Evolutionary conservation across 2,888 invertebrate species (phyloP).

Genomic region (Coronaproctus castanopsis): DNA sequence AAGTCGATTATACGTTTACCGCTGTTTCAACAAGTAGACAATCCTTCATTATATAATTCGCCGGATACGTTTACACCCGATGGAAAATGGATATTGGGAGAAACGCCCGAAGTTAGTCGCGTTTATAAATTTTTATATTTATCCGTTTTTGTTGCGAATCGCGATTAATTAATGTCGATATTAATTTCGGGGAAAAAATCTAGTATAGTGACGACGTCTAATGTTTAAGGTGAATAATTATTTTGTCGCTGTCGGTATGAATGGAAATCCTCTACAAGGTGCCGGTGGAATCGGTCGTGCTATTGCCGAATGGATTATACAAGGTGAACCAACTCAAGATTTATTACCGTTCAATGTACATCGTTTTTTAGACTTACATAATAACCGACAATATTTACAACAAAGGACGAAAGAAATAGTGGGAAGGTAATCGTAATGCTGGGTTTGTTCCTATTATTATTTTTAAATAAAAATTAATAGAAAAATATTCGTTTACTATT

Average conservation of each 20-base stretch:
- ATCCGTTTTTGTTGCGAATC: no score
- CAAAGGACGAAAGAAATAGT: conserved; percentile 43
- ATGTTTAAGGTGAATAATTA: conserved; percentile 37
- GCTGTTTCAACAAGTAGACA: conserved; percentile 30
- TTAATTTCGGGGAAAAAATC: no score
- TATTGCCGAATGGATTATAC: conserved; percentile 45
- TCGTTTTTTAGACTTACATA: conserved; percentile 42
- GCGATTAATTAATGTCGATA: no score
- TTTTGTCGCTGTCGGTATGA: conserved; percentile 52
- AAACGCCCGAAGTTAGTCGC: conserved; percentile 35
- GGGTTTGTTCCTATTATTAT: not conserved
- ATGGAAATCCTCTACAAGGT: conserved; percentile 45
- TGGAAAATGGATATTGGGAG: conserved; percentile 45
- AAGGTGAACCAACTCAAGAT: conserved; percentile 39
- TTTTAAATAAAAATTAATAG: not conserved
- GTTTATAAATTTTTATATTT: not conserved
- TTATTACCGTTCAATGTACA: conserved; percentile 42
- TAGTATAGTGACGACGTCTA: no score
- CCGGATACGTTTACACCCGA: conserved; percentile 52
- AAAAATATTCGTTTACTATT: not conserved
- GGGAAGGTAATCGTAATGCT: conserved; percentile 28
- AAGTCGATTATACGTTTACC: conserved; percentile 35
- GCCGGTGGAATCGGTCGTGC: conserved; percentile 48
- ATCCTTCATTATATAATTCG: conserved; percentile 37
- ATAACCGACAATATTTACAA: conserved; percentile 37